Percentiles rank a stretch among this genome's conserved stretches.
phyloP scores from a whole-genome alignment of 2,888 invertebrate species.

The Morpho helenor region DNA sequence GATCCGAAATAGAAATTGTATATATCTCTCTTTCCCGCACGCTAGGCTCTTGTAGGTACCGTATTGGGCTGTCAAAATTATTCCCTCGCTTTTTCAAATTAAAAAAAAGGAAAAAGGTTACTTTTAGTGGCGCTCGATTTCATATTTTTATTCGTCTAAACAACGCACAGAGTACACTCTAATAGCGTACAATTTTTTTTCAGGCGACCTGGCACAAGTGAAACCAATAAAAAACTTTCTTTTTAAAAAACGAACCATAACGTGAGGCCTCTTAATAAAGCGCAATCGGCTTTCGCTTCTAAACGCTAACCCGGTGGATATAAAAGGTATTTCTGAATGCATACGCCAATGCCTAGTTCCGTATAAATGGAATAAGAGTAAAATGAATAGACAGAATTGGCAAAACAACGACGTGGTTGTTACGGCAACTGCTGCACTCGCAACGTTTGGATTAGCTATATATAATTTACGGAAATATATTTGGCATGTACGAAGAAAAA shows the following conservation, averaged over 20 bases:
- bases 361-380: conserved; percentile 43
- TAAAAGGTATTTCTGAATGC: conserved; percentile 38
- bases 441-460: conserved; percentile 21
- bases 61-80: too few species aligned
- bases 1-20: too few species aligned
- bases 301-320: conserved; percentile 38
- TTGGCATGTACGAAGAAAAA: neutral
- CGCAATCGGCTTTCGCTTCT: conserved; percentile 31
- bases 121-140: neutral
- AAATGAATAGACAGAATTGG: conserved; percentile 61
- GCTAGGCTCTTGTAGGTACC: too few species aligned
- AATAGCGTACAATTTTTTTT: conserved; percentile 16
- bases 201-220: conserved; percentile 23
- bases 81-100: too few species aligned
- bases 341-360: conserved; percentile 26
- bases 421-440: conserved; percentile 62
- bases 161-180: conserved; percentile 3
- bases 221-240: conserved; percentile 26
- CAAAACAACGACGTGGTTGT: conserved; percentile 69
- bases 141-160: conserved; percentile 7
- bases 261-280: conserved; percentile 29
- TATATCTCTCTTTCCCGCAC: too few species aligned
- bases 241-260: conserved; percentile 28
- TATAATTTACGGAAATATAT: neutral
- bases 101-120: too few species aligned